Evolutionary conservation across 2,888 invertebrate genomes (phyloP).

Genomic region (Osmoderma eremita): DNA sequence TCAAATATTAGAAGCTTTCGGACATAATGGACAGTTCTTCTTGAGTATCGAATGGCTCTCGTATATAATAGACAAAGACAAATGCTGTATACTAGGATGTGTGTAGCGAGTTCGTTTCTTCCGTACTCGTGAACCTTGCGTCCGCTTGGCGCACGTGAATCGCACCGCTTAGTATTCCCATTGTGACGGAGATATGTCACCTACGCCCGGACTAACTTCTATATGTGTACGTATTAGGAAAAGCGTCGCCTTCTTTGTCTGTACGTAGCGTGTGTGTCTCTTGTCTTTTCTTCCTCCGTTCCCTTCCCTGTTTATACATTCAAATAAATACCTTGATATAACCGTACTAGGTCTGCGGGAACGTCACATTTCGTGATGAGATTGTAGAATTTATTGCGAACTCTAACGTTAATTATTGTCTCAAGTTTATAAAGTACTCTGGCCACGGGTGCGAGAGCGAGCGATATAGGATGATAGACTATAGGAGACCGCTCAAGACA

Average conservation of each 20-base stretch:
- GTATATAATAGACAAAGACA: too few species aligned
- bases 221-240: conserved; percentile 5
- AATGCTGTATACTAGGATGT: too few species aligned
- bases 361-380: conserved; percentile 37
- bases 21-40: too few species aligned
- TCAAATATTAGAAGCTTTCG: too few species aligned
- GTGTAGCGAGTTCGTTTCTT: too few species aligned
- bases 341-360: conserved; percentile 17
- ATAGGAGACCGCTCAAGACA: too few species aligned
- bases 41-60: too few species aligned
- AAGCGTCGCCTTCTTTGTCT: conserved; percentile 3
- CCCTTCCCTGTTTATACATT: conserved; percentile 16
- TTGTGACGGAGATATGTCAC: conserved; percentile 9
- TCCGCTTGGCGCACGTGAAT: too few species aligned
- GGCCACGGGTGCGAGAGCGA: not conserved
- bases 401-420: conserved; percentile 28
- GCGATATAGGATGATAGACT: not conserved
- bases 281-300: not conserved
- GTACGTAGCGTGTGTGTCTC: not conserved
- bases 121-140: too few species aligned
- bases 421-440: not conserved
- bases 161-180: not conserved
- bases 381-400: conserved; percentile 38
- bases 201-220: conserved; percentile 9
- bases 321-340: conserved; percentile 30